phyloP scores from a whole-genome alignment of 2,888 invertebrate genomes.

The Stegana nigrithorax region DNA sequence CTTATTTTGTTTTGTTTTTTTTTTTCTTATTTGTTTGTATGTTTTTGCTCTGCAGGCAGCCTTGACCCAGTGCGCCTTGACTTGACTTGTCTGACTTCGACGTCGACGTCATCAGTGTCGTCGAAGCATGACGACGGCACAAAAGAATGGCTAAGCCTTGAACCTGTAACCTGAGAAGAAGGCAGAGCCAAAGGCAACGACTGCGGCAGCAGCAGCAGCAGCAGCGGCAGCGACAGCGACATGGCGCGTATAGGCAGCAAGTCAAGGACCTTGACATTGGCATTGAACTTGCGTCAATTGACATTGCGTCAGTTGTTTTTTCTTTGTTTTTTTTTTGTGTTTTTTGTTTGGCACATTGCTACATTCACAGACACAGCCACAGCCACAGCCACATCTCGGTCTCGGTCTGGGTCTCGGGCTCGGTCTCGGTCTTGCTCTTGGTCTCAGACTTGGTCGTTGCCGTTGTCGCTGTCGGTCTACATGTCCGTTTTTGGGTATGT shows the following conservation, averaged over 20 bases:
- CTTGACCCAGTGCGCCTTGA: background rate
- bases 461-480: conserved; percentile 22
- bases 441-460: conserved; percentile 13
- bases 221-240: too few species aligned
- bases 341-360: conserved; percentile 3
- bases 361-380: too few species aligned
- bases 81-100: too few species aligned
- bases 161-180: conserved; percentile 3
- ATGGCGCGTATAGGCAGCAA: background rate
- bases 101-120: too few species aligned
- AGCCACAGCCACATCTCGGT: too few species aligned
- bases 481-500: background rate
- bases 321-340: background rate
- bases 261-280: conserved; percentile 13
- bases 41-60: background rate
- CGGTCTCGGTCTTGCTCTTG: too few species aligned
- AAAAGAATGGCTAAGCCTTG: conserved; percentile 3
- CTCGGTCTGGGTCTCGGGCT: too few species aligned
- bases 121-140: conserved; percentile 49
- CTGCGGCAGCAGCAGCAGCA: too few species aligned
- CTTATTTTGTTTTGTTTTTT: background rate
- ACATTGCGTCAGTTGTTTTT: background rate
- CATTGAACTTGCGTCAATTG: conserved; percentile 18
- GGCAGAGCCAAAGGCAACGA: background rate
- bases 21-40: background rate